Conservation (phyloP, 2,888 invertebrate genomes). For the Phyllotreta cruciferae region DNA sequence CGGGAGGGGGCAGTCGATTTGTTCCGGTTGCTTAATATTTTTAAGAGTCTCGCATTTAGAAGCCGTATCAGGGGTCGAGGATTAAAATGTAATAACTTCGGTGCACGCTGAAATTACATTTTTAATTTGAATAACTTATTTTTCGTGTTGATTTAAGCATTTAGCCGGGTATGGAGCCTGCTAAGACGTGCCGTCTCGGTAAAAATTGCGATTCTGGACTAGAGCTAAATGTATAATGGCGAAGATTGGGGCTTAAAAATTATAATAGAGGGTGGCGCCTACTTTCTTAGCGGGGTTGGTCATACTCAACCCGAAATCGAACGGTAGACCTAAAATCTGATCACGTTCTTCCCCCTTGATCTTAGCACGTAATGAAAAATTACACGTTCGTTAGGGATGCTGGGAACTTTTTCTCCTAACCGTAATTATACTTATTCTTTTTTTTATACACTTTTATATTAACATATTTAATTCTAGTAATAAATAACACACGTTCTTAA, state of each 20-base stretch:
- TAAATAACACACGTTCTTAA: too few species aligned
- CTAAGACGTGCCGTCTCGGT: constrained; percentile 72
- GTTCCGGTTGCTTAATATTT: constrained; percentile 61
- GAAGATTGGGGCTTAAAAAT: constrained; percentile 77
- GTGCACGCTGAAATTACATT: constrained; percentile 67
- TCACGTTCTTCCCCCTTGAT: constrained; percentile 65
- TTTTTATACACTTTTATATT: too few species aligned
- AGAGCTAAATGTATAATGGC: constrained; percentile 76
- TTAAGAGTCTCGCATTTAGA: constrained; percentile 59
- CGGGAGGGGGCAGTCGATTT: constrained; percentile 54
- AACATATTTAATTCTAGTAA: too few species aligned
- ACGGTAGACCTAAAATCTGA: constrained; percentile 59
- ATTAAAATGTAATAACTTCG: constrained; percentile 63
- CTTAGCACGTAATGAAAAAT: constrained; percentile 75
- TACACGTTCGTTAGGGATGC: constrained; percentile 58
- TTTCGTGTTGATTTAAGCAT: constrained; percentile 76
- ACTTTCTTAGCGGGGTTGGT: constrained; percentile 35
- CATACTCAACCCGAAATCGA: constrained; percentile 37
- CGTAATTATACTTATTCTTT: too few species aligned
- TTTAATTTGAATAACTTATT: constrained; percentile 78
- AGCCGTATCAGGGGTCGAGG: constrained; percentile 58
- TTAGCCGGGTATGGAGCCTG: constrained; percentile 64
- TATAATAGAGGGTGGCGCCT: constrained; percentile 66
- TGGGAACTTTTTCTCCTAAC: constrained; percentile 27
- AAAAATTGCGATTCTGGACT: constrained; percentile 76